Evolutionary conservation across 2,797 vertebrate genomes (phyloP).

Genomic region (Pseudocheirus occidentalis): DNA sequence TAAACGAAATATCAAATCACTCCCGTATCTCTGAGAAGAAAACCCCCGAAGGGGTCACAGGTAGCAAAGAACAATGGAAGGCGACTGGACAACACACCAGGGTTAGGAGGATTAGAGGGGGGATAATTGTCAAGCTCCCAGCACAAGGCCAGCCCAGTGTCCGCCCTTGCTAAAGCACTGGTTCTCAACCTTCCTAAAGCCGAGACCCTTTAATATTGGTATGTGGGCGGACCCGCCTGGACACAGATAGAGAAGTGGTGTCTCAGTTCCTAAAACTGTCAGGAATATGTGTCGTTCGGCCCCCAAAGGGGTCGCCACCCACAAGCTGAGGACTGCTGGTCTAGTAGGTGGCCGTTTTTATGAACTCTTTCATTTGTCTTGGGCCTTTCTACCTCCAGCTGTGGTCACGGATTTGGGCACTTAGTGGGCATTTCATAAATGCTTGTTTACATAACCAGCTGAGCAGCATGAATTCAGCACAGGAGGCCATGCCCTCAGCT

Average conservation of each 20-base stretch:
- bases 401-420: neutral
- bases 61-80: accelerated
- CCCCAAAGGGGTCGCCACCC: too few relatives aligned
- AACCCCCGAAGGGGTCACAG: neutral
- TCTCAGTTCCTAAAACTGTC: too few relatives aligned
- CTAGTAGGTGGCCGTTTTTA: neutral
- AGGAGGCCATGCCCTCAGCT: neutral
- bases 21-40: neutral
- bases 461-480: neutral
- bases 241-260: too few relatives aligned
- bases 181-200: too few relatives aligned
- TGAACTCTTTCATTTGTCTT: neutral
- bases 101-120: neutral
- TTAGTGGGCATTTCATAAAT: neutral
- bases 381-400: neutral
- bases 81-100: neutral
- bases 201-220: too few relatives aligned
- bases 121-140: neutral
- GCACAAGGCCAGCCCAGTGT: neutral
- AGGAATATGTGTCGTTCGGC: too few relatives aligned
- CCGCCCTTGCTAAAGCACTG: too few relatives aligned
- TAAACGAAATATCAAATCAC: neutral
- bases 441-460: neutral
- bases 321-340: too few relatives aligned
- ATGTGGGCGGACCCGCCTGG: too few relatives aligned